Percentiles rank a stretch among this genome's conserved stretches.
Evolutionary conservation across 2,888 invertebrate genomes (phyloP).

Genomic region (Folsomia manolachei): DNA sequence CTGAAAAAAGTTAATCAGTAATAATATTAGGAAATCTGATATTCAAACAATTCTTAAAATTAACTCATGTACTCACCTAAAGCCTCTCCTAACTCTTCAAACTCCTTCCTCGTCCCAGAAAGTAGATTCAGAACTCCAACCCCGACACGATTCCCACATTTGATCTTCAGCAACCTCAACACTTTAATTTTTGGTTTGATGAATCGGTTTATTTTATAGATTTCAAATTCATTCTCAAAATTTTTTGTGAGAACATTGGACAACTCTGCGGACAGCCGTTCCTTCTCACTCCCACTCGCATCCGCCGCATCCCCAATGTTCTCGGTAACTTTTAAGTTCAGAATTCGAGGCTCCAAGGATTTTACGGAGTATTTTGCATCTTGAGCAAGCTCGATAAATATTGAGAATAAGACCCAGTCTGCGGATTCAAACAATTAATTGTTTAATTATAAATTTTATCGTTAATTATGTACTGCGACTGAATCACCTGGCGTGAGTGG

Average conservation of each 20-base stretch:
- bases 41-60: background rate
- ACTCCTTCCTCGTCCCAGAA: background rate
- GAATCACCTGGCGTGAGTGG: background rate
- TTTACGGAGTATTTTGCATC: slow-evolving; percentile 1
- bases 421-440: background rate
- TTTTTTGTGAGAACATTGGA: background rate
- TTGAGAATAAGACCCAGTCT: background rate
- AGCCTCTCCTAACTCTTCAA: background rate
- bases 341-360: background rate
- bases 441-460: background rate
- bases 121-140: background rate
- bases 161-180: background rate
- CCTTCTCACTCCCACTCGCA: background rate
- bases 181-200: background rate
- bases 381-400: background rate
- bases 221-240: slow-evolving; percentile 10
- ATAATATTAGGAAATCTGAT: background rate
- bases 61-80: background rate
- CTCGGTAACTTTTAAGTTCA: background rate
- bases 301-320: background rate
- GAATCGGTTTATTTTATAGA: background rate
- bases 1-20: background rate
- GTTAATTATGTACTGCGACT: background rate
- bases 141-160: background rate
- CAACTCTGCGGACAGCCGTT: background rate